Percentiles rank a stretch among this genome's conserved stretches.
Conservation (phyloP, 2,888 invertebrate genomes). For the Rugalucina vietnamica region DNA sequence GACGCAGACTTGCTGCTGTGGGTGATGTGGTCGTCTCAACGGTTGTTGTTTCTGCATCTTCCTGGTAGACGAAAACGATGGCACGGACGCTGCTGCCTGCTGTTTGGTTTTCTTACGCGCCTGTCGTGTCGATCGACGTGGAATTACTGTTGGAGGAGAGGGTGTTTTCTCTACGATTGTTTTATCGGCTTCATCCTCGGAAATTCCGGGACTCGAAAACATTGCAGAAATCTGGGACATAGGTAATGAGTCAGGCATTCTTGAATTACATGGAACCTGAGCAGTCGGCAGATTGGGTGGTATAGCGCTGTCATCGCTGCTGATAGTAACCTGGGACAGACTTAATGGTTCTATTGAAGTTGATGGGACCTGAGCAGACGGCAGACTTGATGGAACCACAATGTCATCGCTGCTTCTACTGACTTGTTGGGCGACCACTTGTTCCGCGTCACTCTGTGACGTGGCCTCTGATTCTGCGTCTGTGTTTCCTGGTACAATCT, state of each 20-base stretch:
- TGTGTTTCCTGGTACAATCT: neutral
- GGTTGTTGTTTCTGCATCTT: too few species aligned
- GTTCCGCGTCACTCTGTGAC: neutral
- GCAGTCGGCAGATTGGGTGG: neutral
- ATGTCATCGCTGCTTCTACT: neutral
- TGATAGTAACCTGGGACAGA: neutral
- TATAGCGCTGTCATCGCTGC: neutral
- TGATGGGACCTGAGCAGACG: neutral
- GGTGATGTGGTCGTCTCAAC: too few species aligned
- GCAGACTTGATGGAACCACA: neutral
- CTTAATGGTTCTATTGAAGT: too few species aligned
- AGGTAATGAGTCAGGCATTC: neutral
- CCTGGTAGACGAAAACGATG: too few species aligned
- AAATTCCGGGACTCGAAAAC: neutral
- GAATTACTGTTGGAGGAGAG: too few species aligned
- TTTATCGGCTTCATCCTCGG: neutral
- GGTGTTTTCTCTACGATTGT: neutral
- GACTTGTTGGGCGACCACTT: neutral
- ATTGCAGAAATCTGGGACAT: neutral
- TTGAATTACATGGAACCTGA: too few species aligned
- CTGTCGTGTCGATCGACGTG: too few species aligned
- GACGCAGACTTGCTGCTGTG: too few species aligned
- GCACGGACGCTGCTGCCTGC: too few species aligned
- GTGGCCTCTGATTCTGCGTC: neutral
- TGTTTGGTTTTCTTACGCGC: too few species aligned